phyloP scores from a whole-genome alignment of 1,140 invertebrate species.

The Hylaeus volcanicus region DNA sequence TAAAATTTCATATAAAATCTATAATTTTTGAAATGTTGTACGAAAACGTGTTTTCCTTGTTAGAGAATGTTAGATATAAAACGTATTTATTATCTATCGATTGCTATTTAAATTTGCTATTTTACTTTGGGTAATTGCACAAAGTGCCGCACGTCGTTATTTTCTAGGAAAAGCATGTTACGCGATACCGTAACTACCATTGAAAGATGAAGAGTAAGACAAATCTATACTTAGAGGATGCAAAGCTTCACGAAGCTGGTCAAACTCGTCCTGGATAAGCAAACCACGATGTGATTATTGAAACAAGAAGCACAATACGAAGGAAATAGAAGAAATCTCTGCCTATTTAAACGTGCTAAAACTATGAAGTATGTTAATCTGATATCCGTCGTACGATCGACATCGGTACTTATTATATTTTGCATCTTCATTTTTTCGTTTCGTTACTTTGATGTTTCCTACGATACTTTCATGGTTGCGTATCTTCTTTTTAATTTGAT shows the following conservation, averaged over 20 bases:
- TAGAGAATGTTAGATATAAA: too few species aligned
- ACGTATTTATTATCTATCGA: too few species aligned
- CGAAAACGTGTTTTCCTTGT: too few species aligned
- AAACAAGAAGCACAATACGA: conserved; percentile 10
- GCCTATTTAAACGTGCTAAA: not conserved
- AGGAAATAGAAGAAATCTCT: not conserved
- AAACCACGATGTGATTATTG: conserved; percentile 50
- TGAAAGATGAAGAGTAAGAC: not conserved
- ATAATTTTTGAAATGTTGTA: too few species aligned
- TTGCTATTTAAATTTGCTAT: not conserved
- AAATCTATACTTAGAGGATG: not conserved
- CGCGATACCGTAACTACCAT: not conserved
- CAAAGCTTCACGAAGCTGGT: conserved; percentile 5
- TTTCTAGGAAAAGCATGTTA: not conserved
- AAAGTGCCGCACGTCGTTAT: not conserved
- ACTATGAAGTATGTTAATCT: not conserved
- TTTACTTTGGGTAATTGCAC: not conserved
- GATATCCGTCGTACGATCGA: not conserved
- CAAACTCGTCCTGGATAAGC: conserved; percentile 32
- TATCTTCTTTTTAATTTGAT: not conserved
- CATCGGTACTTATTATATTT: not conserved
- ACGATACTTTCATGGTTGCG: not conserved
- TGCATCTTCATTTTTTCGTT: not conserved
- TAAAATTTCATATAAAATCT: too few species aligned
- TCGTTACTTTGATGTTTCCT: not conserved